Evolutionary conservation across 2,797 vertebrate species (phyloP).

Genomic region (Leptoclinus maculatus): DNA sequence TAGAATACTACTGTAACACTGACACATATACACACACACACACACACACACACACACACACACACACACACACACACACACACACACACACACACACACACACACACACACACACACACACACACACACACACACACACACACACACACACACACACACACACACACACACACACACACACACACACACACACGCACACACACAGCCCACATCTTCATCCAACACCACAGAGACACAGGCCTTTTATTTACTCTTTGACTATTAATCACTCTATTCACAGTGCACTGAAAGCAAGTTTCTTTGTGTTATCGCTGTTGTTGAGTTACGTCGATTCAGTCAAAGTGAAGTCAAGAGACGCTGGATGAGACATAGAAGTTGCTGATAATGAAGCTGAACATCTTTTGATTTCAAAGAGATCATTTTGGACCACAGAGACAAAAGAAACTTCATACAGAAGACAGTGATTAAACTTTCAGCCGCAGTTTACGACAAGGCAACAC

Average conservation of each 20-base stretch:
- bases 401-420: constrained; percentile 10
- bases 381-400: constrained; percentile 8
- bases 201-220: constrained; percentile 27
- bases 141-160: too few species aligned
- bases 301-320: constrained; percentile 35
- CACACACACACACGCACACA: constrained; percentile 28
- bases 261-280: constrained; percentile 62
- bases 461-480: background rate
- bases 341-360: constrained; percentile 23
- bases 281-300: constrained; percentile 30
- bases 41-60: constrained; percentile 13
- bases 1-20: constrained; percentile 32
- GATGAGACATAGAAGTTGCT: background rate
- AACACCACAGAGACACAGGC: constrained; percentile 43
- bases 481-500: background rate
- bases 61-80: constrained; percentile 27
- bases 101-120: background rate
- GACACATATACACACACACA: background rate
- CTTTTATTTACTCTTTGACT: constrained; percentile 55
- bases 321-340: constrained; percentile 29
- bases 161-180: too few species aligned
- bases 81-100: constrained; percentile 9
- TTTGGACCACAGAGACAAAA: constrained; percentile 11
- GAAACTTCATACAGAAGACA: background rate
- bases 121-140: constrained; percentile 6